phyloP scores from a whole-genome alignment of 2,888 invertebrate genomes.

The Eurytoma californica region DNA sequence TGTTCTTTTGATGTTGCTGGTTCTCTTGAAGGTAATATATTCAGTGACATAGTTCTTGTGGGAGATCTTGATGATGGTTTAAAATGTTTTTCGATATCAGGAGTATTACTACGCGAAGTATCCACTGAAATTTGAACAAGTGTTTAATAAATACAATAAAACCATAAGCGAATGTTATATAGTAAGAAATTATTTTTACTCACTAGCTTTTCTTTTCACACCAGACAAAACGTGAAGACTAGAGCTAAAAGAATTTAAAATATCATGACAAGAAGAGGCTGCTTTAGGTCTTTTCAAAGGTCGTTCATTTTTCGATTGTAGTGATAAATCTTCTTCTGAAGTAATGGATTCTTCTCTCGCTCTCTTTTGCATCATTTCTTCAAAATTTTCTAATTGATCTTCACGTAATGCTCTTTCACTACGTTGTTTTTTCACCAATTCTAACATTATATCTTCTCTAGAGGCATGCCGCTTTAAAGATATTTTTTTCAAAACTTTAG shows the following conservation, averaged over 20 bases:
- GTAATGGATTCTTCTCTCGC: slow-evolving; percentile 66
- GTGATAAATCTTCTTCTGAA: slow-evolving; percentile 61
- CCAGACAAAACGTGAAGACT: slow-evolving; percentile 68
- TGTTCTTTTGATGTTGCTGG: slow-evolving; percentile 38
- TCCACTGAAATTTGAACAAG: slow-evolving; percentile 62
- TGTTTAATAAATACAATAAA: background rate
- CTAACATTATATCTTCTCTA: slow-evolving; percentile 67
- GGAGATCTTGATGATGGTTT: slow-evolving; percentile 63
- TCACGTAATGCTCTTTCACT: slow-evolving; percentile 62
- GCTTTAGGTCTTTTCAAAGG: slow-evolving; percentile 70
- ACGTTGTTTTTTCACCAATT: slow-evolving; percentile 70
- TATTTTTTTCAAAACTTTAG: slow-evolving; percentile 66
- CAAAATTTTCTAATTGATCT: slow-evolving; percentile 66
- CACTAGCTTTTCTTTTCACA: slow-evolving; percentile 71
- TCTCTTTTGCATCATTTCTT: slow-evolving; percentile 71
- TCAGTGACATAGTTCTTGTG: slow-evolving; percentile 26
- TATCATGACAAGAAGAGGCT: slow-evolving; percentile 70
- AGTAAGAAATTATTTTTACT: slow-evolving; percentile 50
- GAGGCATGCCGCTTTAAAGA: slow-evolving; percentile 72
- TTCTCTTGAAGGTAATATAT: slow-evolving; percentile 19
- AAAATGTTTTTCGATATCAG: slow-evolving; percentile 71
- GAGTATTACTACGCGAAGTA: slow-evolving; percentile 68
- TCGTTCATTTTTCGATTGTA: slow-evolving; percentile 64
- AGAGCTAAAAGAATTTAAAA: slow-evolving; percentile 71
- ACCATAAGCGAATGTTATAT: background rate